These are phyloP conservation scores for Matsumurasca onukii DNA, from an alignment of 1,140 invertebrate species.

Conservation along the genomic window DNA sequence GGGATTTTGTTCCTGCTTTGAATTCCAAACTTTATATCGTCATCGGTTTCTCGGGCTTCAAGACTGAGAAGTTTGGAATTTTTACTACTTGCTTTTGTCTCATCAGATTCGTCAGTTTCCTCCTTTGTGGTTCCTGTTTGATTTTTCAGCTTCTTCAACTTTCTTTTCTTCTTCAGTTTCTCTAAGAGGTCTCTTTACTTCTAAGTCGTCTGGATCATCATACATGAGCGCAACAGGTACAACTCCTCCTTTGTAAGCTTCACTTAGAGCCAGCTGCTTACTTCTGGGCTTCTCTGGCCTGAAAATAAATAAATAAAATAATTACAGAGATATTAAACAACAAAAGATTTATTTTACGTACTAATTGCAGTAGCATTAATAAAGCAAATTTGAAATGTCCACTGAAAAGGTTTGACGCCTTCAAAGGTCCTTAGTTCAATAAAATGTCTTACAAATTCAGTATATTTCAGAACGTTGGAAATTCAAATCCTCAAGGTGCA, in stretches of 20 bases:
- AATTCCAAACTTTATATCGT: conserved; percentile 18
- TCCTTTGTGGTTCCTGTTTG: background rate
- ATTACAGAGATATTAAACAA: too few species aligned
- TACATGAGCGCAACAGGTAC: conserved; percentile 15
- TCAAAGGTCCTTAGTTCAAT: too few species aligned
- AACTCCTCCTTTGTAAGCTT: conserved; percentile 14
- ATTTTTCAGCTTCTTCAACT: conserved; percentile 1
- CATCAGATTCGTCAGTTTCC: background rate
- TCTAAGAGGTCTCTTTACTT: background rate
- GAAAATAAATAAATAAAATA: too few species aligned
- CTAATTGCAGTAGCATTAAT: background rate
- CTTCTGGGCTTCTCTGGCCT: conserved; percentile 5
- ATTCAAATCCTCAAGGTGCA: background rate
- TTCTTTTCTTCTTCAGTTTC: background rate
- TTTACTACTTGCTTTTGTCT: background rate
- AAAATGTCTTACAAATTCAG: too few species aligned
- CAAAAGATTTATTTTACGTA: too few species aligned
- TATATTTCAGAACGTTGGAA: too few species aligned
- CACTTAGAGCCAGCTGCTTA: background rate
- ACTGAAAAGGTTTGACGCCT: background rate
- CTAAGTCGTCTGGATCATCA: background rate
- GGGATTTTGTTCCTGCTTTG: conserved; percentile 21
- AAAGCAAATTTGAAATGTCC: background rate
- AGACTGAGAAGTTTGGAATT: conserved; percentile 9
- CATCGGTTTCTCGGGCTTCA: conserved; percentile 9